Evolutionary conservation across 2,113 vertebrate species (phyloP).

Genomic region (Pelodiscus sinensis): DNA sequence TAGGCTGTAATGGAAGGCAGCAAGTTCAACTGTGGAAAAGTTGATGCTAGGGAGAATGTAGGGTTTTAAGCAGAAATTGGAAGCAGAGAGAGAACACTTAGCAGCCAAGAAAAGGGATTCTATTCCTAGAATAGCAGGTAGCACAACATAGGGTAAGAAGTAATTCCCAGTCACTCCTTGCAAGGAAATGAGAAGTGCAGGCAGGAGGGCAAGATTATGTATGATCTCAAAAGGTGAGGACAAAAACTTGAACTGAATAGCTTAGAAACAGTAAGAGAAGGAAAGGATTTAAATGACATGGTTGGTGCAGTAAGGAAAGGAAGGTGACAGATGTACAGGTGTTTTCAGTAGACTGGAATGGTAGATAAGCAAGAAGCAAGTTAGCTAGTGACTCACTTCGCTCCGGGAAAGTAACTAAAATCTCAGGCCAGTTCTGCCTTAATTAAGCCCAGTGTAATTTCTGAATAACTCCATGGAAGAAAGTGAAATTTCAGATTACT

Average conservation of each 20-base stretch:
- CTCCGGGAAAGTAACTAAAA: rapidly evolving
- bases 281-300: background rate
- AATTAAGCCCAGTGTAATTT: background rate
- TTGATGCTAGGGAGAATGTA: background rate
- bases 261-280: background rate
- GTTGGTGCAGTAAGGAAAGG: background rate
- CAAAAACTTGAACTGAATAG: background rate
- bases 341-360: background rate
- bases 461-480: background rate
- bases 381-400: rapidly evolving
- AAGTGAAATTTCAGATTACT: background rate
- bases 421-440: background rate
- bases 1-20: no score
- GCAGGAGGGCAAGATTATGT: background rate
- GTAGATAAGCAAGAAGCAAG: rapidly evolving
- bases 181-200: background rate
- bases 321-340: background rate
- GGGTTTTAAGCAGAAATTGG: background rate
- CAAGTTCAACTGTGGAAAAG: background rate
- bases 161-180: no score
- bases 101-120: background rate
- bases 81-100: background rate
- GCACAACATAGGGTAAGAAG: background rate
- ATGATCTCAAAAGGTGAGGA: background rate
- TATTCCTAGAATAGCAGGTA: background rate